These are phyloP conservation scores for Gastrophryne carolinensis DNA, from an alignment of 2,797 vertebrate genomes.

Conservation along the genomic window DNA sequence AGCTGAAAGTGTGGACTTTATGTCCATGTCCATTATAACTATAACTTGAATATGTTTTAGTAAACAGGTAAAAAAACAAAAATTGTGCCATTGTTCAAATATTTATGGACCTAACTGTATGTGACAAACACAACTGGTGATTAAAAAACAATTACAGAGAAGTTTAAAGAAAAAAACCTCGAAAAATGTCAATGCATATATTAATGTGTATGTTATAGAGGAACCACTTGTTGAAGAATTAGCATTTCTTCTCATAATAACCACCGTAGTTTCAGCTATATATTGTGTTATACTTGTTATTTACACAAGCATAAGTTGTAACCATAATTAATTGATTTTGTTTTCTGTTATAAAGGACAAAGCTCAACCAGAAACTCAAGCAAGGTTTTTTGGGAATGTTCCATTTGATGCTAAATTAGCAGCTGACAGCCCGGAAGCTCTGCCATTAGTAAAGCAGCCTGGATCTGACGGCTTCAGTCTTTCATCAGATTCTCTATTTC, in stretches of 20 bases:
- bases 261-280: not conserved
- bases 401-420: constrained; percentile 72
- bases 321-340: not conserved
- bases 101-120: no score
- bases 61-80: no score
- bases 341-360: constrained; percentile 70
- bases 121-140: no score
- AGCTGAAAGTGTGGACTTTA: no score
- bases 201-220: not conserved
- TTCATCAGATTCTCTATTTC: constrained; percentile 77
- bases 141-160: no score
- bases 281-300: no score
- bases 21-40: no score
- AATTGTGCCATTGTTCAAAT: no score
- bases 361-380: constrained; percentile 79
- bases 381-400: constrained; percentile 71
- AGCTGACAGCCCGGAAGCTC: constrained; percentile 66
- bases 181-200: not conserved
- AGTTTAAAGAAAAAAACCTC: no score
- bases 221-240: not conserved
- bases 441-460: constrained; percentile 69
- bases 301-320: no score
- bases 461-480: constrained; percentile 75
- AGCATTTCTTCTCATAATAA: not conserved
- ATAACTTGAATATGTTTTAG: no score